Evolutionary conservation across 2,113 vertebrate species (phyloP), one percentile per base, ranked within the genome.

Genomic region (Setophaga petechia): DNA sequence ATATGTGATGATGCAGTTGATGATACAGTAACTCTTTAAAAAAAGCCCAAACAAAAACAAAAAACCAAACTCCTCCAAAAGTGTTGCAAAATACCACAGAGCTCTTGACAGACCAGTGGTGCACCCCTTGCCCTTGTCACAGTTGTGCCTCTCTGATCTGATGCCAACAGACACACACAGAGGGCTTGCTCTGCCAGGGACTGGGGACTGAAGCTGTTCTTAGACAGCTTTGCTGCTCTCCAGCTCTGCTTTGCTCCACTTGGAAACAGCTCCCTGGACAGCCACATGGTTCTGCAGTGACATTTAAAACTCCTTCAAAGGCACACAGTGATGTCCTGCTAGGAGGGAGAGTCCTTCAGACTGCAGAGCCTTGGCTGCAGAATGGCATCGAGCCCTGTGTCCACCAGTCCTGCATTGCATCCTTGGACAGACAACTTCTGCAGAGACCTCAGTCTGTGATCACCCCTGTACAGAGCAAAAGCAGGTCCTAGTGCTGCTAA

Each of bases 311-410:
- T 79, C 24, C 0, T 1, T 12, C 61, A 84, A 51, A 84, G 43
- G 33, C 5, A 3, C 14, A 9, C 15, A 43, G 59, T 35, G 55
- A 43, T 0, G 0, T 17, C 22, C 33, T 49, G 31, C 37, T 33
- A 63, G 0, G 2, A 69, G 27, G 15, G 80, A 62, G 12, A 69
- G 55, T 20, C 11, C 54, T 89, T 39, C 63, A 51, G 72, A 19
- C 21, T 47, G 67, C 55, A 67, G 54, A 88, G 79, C 51, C 23
- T 51, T 51, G 75, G 44, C 37, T 80, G 46, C 66, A 87, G 59
- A 88, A 63, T 0, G 0, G 33, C 51, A 73, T 28, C 6, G 0
- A 3, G 2, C 59, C 35, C 44, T 41, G 11, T 23, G 33, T 41
- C 73, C 49, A 17, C 24, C 77, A n/a, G 25, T 59, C 63, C 81